Base-by-base conservation (phyloP, 2,797 vertebrate genomes). In the Phataginus tricuspis region DNA sequence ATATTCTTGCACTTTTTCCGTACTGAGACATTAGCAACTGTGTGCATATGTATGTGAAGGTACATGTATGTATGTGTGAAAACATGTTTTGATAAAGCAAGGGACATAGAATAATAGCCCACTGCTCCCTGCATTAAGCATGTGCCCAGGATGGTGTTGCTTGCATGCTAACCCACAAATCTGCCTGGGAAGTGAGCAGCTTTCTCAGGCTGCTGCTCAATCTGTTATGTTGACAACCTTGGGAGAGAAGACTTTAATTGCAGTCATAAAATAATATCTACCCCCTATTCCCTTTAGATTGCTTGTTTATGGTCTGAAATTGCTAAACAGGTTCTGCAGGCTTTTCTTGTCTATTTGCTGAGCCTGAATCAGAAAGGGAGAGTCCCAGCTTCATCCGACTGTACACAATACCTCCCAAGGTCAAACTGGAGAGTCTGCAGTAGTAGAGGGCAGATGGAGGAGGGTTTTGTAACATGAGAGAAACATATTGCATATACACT, bases 391-490 rank as follows among this genome's bases (percentile, higher is more conserved):
- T 98, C 69, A 88, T 55, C 57, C 86, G 95, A 75, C 59, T 90
- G 55, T 97, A 98, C 98, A 98, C 53, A 97, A 51, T 75, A 83
- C 92, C 75, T 97, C 84, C 93, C 95, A 98, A 98, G 95, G 95
- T 97, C 23, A 0, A 94, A 51, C 66, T 31, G 0, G 2, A 95
- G 68, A 77, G 87, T 95, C 96, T 51, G 42, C 4, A 42, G 63
- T 3, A 29, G 23, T 16, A 0, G 16, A 39, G 27, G 55, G 94
- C 77, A 23, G 4, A 1, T 6, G 19, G 55, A 21, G 61, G 23
- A 15, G 39, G 49, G 51, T 23, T 59, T 87, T 84, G 16, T 51
- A 55, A 93, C 25, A 72, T 27, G 31, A 95, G 57, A 80, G 57
- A 55, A 87, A 92, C 6, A 5, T 15, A 31, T 10, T 66, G 27